These are phyloP conservation scores for Pomatostomus ruficeps DNA, from an alignment of 2,113 vertebrate species.

Conservation along the genomic window DNA sequence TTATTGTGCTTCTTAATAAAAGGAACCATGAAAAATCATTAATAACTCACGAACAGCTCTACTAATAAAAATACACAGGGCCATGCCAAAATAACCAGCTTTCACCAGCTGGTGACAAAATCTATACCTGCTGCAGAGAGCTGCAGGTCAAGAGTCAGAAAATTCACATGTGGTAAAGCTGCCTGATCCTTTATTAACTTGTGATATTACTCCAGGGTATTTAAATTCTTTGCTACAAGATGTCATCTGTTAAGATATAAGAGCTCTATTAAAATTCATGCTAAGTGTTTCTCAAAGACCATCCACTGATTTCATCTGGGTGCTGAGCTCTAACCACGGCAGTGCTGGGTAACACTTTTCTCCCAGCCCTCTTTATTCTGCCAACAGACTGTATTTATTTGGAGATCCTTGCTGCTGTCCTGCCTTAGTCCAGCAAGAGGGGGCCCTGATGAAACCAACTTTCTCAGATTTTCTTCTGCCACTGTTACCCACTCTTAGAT, in stretches of 20 bases:
- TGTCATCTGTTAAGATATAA: neutral
- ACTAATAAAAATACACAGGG: neutral
- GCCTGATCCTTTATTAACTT: neutral
- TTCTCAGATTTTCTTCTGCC: neutral
- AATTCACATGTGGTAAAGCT: neutral
- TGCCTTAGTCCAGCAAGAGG: fast-evolving
- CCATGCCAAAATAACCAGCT: neutral
- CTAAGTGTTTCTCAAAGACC: neutral
- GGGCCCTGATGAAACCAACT: neutral
- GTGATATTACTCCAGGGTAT: neutral
- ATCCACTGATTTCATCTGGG: neutral
- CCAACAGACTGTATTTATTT: neutral
- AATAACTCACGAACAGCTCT: neutral
- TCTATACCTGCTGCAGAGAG: neutral
- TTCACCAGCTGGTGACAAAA: neutral
- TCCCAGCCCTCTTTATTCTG: neutral
- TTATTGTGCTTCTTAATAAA: neutral
- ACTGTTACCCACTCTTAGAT: neutral
- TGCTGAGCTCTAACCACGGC: neutral
- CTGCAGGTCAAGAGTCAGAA: neutral
- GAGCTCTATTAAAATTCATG: neutral
- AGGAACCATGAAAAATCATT: neutral
- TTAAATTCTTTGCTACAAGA: neutral
- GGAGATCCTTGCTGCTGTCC: neutral
- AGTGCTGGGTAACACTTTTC: neutral